Evolutionary conservation across 2,888 invertebrate genomes (phyloP).

Genomic region (Sclerodermus sp.): DNA sequence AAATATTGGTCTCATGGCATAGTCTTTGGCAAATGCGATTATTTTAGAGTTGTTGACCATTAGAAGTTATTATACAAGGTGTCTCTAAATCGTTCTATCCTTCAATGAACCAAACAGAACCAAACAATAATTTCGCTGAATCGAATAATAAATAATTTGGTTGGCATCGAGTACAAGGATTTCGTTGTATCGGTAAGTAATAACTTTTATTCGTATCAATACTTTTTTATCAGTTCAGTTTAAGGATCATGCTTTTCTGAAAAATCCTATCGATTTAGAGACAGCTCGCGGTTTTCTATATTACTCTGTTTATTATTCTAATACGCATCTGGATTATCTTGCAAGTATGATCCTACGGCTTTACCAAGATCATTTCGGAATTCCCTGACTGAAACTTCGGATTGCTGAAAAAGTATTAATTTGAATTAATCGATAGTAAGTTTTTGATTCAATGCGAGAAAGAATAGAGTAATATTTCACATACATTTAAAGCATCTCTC

Average conservation of each 20-base stretch:
- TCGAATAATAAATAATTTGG: no score
- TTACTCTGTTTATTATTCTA: conserved; percentile 14
- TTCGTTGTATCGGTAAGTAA: no score
- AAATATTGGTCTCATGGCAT: background rate
- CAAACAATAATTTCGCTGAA: no score
- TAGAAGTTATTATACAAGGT: background rate
- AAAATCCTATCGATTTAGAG: no score
- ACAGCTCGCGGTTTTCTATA: conserved; percentile 1
- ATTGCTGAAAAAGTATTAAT: conserved; percentile 44
- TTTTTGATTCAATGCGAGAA: background rate
- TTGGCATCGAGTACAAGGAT: no score
- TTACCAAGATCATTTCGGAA: conserved; percentile 47
- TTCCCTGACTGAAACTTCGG: conserved; percentile 39
- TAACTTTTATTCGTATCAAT: no score
- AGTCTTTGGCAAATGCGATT: background rate
- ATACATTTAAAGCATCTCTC: conserved; percentile 60
- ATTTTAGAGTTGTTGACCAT: background rate
- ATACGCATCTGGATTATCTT: conserved; percentile 47
- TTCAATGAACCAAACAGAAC: no score
- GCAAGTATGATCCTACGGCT: conserved; percentile 43
- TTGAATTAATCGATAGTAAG: conserved; percentile 1
- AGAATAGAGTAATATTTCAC: conserved; percentile 4
- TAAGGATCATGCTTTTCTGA: no score
- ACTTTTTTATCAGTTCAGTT: no score
- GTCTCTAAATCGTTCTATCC: no score